Base-by-base conservation (phyloP, 2,797 vertebrate species). In the Ceryle rudis region DNA sequence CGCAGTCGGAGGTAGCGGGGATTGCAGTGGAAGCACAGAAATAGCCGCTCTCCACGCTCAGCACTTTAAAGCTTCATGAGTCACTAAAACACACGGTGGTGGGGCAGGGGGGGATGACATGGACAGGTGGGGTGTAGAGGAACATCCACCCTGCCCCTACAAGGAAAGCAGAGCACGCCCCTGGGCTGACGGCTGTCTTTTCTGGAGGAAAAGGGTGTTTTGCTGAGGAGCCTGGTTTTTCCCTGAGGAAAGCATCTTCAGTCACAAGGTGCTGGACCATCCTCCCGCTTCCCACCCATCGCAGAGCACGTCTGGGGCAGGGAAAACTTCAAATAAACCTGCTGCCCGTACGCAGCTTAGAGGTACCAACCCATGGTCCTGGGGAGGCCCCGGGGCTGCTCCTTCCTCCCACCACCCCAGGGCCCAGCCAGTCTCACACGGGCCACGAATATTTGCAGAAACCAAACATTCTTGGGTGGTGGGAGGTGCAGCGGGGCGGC, bases 261-360 rank as follows among this genome's bases (percentile, higher is more conserved):
- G 0, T 1, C 4, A 5, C 6, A 2, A 15, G 19, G 17, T 1
- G 4, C 1, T 23, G 91, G 60, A 67, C 28, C 74, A 54, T 39
- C 47, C 51, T 80, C 17, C 1, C 1, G 25, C 89, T 19, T 69
- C 81, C 89, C 67, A 28, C 39, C 62, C 67, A 0, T 4, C 11
- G 5, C 33, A 35, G 47, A 47, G 71, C 23, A 1, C 8, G 18
- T 41, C 71, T 37, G 10, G 10, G 4, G 2, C 28, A 4, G 26
- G 65, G 72, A 21, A 3, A 9, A 0, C 7, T 28, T 31, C 66
- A 0, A 1, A 0, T 0, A 8, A 33, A 46, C 29, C 9, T 1
- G 44, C 4, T 31, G 73, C 20, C 18, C 67, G 0, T 0, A 0
- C 2, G 0, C 39, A 9, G 54, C 81, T 22, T 1, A 0, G 3